phyloP scores from a whole-genome alignment of 1,140 invertebrate species.

The Drosophila kepulauana region DNA sequence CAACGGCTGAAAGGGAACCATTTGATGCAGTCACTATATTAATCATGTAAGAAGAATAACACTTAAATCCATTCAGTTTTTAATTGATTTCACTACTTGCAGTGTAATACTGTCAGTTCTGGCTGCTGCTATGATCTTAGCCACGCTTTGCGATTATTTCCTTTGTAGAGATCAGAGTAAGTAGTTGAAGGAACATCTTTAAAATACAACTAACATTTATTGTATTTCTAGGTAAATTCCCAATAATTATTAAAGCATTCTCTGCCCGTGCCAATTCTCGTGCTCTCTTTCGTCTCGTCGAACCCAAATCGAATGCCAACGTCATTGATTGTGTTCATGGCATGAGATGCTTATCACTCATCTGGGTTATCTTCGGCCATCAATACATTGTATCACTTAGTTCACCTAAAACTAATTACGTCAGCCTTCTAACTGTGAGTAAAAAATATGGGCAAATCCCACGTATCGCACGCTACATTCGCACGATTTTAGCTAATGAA shows the following conservation, averaged over 20 bases:
- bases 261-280: constrained; percentile 59
- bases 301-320: constrained; percentile 55
- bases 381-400: constrained; percentile 67
- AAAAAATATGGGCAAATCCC: too few relatives aligned
- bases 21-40: constrained; percentile 49
- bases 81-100: neutral
- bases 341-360: constrained; percentile 87
- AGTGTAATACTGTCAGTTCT: constrained; percentile 53
- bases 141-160: constrained; percentile 61
- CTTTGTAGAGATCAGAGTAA: constrained; percentile 50
- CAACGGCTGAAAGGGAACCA: constrained; percentile 27
- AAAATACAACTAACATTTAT: neutral
- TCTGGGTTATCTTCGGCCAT: constrained; percentile 89
- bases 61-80: neutral
- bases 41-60: constrained; percentile 49
- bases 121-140: constrained; percentile 9
- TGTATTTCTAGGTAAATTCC: constrained; percentile 38
- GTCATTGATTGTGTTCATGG: constrained; percentile 86
- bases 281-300: constrained; percentile 38
- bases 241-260: constrained; percentile 44
- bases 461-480: too few relatives aligned
- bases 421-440: constrained; percentile 48
- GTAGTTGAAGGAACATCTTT: neutral
- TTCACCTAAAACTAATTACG: constrained; percentile 48
- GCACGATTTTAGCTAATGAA: too few relatives aligned